phyloP scores from a whole-genome alignment of 2,797 vertebrate genomes.

The Malacoraja senta region DNA sequence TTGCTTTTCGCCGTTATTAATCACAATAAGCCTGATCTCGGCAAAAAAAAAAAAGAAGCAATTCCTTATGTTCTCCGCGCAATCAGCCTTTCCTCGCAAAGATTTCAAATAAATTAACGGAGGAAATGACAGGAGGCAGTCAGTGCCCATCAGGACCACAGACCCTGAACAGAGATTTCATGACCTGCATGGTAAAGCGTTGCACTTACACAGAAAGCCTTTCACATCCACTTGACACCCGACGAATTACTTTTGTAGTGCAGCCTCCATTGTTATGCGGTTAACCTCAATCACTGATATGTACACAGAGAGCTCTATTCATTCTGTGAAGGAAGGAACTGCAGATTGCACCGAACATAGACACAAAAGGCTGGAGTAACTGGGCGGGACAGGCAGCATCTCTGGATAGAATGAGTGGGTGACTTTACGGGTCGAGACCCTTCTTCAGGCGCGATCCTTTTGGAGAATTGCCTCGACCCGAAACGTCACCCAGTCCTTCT shows the following conservation, averaged over 20 bases:
- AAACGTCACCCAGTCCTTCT: no score
- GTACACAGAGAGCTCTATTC: not conserved
- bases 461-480: no score
- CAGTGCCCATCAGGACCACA: not conserved
- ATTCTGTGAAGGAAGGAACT: no score
- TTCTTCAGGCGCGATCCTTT: no score
- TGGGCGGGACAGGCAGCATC: no score
- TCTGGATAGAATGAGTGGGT: no score
- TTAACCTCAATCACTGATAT: not conserved
- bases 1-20: not conserved
- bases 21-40: not conserved
- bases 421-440: no score
- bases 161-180: not conserved
- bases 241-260: not conserved
- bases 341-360: no score
- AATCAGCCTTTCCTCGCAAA: not conserved
- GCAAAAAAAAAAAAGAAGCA: constrained; percentile 1
- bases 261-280: not conserved
- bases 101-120: constrained; percentile 15
- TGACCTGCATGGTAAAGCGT: not conserved
- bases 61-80: not conserved
- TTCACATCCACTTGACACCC: not conserved
- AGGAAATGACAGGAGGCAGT: not conserved
- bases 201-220: not conserved
- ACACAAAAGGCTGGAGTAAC: no score